Base-by-base conservation (phyloP, 2,888 invertebrate genomes). In the Himalopsyche japonica region DNA sequence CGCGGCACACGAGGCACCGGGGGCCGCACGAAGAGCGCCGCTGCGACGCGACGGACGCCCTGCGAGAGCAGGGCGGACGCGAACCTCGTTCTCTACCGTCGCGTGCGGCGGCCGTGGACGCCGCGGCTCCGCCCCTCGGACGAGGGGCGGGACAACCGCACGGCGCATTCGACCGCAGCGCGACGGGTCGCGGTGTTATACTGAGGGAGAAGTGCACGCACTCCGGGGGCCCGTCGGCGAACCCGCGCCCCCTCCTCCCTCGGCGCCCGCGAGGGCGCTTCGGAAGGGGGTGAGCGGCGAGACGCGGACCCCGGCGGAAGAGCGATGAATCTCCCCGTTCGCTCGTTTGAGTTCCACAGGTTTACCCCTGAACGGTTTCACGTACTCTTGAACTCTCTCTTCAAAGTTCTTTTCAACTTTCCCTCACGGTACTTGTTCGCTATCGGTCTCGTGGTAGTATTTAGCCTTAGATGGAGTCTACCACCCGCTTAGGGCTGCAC, bases 361-460 rank as follows among this genome's bases (percentile, higher is more conserved):
- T 90, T 92, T 92, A 91, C 91, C 91, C 90, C 90, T 91, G 91
- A 90, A 90, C 92, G 91, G 91, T 92, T 90, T 90, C 91, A 92
- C 91, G 90, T 90, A 90, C 91, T 91, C 88, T 91, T 91, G 89
- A 91, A 91, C 91, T 91, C 91, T 91, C 90, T 94, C 92, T 94
- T 93, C 93, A 93, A 93, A 94, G 94, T 94, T 92, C 93, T 94
- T 94, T 94, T 92, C 93, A 94, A 91, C 94, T 94, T 94, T 94
- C 93, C 93, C 93, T 94, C 94, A 93, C 93, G 93, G 93, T 93
- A 93, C 93, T 94, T 94, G 91, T 91, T 92, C 91, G 92, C 94
- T 94, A 94, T 94, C 93, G 93, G 93, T 92, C 93, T 94, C 93
- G 91, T 91, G 92, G 90, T 90, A 88, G 91, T 93, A 94, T 94